A percentile compares a stretch with the other conserved stretches of the same genome.
These are phyloP conservation scores for Eucera pruinosa DNA, from an alignment of 2,888 invertebrate genomes.

Conservation along the genomic window DNA sequence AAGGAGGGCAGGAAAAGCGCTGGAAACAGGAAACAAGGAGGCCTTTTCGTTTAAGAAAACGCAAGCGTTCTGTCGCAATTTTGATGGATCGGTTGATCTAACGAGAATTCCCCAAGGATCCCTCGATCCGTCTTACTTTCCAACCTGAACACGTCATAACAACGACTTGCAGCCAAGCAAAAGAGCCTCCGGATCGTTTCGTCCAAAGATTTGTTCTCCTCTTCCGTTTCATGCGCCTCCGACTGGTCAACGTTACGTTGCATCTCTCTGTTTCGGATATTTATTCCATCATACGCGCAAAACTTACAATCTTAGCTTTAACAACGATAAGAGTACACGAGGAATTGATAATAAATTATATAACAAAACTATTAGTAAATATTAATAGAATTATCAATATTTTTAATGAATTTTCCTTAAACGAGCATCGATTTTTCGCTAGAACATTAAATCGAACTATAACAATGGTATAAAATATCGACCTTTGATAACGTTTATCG, in stretches of 20 bases:
- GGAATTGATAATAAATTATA: no score
- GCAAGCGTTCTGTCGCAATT: conserved; percentile 35
- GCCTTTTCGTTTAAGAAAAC: conserved; percentile 23
- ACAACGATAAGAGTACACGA: no score
- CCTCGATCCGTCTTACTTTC: conserved; percentile 73
- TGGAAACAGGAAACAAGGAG: conserved; percentile 42
- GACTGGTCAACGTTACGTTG: neutral
- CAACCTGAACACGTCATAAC: conserved; percentile 73
- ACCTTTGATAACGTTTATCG: neutral
- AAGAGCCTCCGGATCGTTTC: conserved; percentile 6
- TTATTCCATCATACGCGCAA: no score
- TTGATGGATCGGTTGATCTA: conserved; percentile 62
- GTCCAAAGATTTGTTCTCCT: conserved; percentile 29
- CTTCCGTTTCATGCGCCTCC: conserved; percentile 2
- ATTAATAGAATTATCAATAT: no score
- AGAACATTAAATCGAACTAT: neutral
- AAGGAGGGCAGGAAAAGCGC: no score
- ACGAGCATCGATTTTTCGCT: neutral
- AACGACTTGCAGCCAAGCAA: conserved; percentile 46
- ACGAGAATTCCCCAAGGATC: conserved; percentile 27
- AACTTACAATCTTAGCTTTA: no score
- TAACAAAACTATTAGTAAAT: no score
- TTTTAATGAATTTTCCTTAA: no score
- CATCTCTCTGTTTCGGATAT: neutral
- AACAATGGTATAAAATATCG: neutral